Evolutionary conservation across 1,140 invertebrate genomes (phyloP).

Genomic region (Bombus impatiens): DNA sequence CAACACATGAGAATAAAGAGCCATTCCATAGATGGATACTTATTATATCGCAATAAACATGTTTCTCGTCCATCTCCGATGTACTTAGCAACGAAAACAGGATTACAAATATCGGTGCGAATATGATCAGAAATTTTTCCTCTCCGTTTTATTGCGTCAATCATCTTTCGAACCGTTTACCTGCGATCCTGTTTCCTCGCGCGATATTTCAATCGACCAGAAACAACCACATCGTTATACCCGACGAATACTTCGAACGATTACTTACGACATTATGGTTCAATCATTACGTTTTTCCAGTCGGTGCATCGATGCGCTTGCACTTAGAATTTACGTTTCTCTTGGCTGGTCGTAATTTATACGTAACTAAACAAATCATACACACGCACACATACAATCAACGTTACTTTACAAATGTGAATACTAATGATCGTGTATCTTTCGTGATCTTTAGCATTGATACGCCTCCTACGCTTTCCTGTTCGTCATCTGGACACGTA

Average conservation of each 20-base stretch:
- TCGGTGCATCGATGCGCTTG: conserved; percentile 3
- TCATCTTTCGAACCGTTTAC: too few species aligned
- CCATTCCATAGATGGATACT: background rate
- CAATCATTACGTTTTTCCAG: background rate
- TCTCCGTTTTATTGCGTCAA: background rate
- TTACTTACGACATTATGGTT: background rate
- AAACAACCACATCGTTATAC: background rate
- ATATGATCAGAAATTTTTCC: background rate
- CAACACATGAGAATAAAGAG: conserved; percentile 38
- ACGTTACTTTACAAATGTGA: conserved; percentile 17
- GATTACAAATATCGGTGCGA: conserved; percentile 4
- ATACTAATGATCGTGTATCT: background rate
- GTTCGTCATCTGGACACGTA: conserved; percentile 3
- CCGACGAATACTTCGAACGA: background rate
- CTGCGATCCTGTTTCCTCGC: background rate
- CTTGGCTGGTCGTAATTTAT: conserved; percentile 14
- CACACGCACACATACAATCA: conserved; percentile 24
- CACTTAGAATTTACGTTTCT: conserved; percentile 5
- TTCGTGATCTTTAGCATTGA: background rate
- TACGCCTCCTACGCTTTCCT: conserved; percentile 17
- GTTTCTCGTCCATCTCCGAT: conserved; percentile 20
- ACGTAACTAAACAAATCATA: conserved; percentile 26
- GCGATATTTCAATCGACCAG: background rate
- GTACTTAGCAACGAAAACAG: conserved; percentile 31
- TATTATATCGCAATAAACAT: background rate